phyloP scores from a whole-genome alignment of 2,888 invertebrate species.

The Aporophyla nigra region DNA sequence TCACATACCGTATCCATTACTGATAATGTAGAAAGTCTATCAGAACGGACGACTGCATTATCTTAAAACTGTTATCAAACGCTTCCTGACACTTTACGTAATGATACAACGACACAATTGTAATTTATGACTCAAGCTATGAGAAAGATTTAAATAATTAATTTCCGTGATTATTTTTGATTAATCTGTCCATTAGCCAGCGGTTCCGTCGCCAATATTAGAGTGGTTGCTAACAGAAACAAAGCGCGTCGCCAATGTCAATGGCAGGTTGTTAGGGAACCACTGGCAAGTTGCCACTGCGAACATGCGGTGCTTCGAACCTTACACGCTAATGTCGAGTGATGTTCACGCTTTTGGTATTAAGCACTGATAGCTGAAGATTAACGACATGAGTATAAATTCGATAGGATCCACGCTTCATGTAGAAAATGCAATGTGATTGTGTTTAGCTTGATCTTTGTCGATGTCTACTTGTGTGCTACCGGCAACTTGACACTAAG shows the following conservation, averaged over 20 bases:
- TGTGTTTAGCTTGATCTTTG: no score
- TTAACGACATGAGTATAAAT: not conserved
- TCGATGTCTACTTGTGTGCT: no score
- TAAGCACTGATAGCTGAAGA: not conserved
- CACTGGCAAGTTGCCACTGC: constrained; percentile 45
- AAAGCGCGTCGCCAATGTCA: constrained; percentile 46
- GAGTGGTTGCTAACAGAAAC: constrained; percentile 44
- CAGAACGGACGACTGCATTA: not conserved
- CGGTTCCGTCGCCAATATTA: constrained; percentile 49
- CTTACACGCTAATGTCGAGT: constrained; percentile 36
- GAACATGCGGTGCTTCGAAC: constrained; percentile 22
- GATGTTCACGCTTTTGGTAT: constrained; percentile 33
- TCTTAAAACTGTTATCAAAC: constrained; percentile 25
- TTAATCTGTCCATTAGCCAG: constrained; percentile 30
- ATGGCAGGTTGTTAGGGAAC: constrained; percentile 17
- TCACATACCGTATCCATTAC: not conserved
- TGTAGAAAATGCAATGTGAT: not conserved
- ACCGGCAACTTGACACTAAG: not conserved
- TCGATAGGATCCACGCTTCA: not conserved
- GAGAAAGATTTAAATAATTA: constrained; percentile 29
- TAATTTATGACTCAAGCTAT: constrained; percentile 2
- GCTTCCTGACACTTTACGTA: constrained; percentile 26
- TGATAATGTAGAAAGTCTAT: not conserved
- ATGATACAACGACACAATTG: not conserved
- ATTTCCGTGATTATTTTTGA: constrained; percentile 54